phyloP scores from a whole-genome alignment of 2,113 vertebrate species.

The Cromileptes altivelis region DNA sequence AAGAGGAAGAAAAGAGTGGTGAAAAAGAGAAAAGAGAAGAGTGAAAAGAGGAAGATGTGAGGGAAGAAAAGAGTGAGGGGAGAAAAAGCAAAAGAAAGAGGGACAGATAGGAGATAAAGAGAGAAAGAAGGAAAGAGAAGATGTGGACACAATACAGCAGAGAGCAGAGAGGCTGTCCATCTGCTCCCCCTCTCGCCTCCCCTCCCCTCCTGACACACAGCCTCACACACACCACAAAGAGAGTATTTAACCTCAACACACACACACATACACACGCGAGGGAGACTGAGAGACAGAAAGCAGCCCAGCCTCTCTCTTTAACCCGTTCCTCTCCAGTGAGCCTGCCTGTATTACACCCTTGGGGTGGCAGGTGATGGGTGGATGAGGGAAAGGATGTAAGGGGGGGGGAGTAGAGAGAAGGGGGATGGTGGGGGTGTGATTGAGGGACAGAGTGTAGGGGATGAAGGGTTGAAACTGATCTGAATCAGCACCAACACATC shows the following conservation, averaged over 20 bases:
- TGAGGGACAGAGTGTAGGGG: slow-evolving; percentile 60
- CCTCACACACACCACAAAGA: slow-evolving; percentile 86
- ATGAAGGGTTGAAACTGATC: slow-evolving; percentile 81
- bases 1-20: slow-evolving; percentile 73
- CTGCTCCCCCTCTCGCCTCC: slow-evolving; percentile 92
- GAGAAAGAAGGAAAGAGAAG: slow-evolving; percentile 64
- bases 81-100: slow-evolving; percentile 52
- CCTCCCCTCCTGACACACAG: slow-evolving; percentile 72
- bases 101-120: slow-evolving; percentile 79
- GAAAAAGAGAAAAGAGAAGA: slow-evolving; percentile 62
- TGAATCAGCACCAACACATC: slow-evolving; percentile 79
- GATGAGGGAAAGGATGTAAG: slow-evolving; percentile 71
- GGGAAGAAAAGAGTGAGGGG: slow-evolving; percentile 58
- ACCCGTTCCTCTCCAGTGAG: slow-evolving; percentile 91
- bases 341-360: slow-evolving; percentile 77
- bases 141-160: slow-evolving; percentile 85
- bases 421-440: slow-evolving; percentile 45
- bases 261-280: slow-evolving; percentile 55
- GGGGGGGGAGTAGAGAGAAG: not conserved
- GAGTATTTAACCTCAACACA: slow-evolving; percentile 95
- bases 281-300: slow-evolving; percentile 49
- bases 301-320: slow-evolving; percentile 89
- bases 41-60: slow-evolving; percentile 68
- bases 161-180: slow-evolving; percentile 87
- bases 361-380: slow-evolving; percentile 73